These are phyloP conservation scores for Neosilurus hyrtlii DNA, from an alignment of 2,797 vertebrate species.

Conservation along the genomic window DNA sequence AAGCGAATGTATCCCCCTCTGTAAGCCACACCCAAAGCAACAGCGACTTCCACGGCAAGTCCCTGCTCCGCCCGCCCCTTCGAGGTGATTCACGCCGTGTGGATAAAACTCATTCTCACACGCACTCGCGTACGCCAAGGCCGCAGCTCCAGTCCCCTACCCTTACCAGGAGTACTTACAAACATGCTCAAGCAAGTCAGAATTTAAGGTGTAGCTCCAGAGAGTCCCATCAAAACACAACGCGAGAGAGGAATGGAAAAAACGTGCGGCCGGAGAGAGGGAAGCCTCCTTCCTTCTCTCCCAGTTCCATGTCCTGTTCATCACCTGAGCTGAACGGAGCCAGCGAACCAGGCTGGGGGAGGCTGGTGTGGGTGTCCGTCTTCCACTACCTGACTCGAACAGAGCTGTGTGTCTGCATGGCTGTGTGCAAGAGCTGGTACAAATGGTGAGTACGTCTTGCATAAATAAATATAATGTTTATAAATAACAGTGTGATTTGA, in stretches of 20 bases:
- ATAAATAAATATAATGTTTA: no score
- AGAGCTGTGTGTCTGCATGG: slow-evolving; percentile 97
- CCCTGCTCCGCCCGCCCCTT: slow-evolving; percentile 78
- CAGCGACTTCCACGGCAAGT: slow-evolving; percentile 60
- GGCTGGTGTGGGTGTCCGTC: slow-evolving; percentile 97
- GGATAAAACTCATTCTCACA: slow-evolving; percentile 58
- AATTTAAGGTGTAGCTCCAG: slow-evolving; percentile 39
- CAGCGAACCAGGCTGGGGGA: slow-evolving; percentile 83
- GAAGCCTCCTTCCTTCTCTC: slow-evolving; percentile 51
- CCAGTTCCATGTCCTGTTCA: slow-evolving; percentile 8
- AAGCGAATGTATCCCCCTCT: slow-evolving; percentile 83
- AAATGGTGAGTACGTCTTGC: slow-evolving; percentile 86
- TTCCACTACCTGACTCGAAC: slow-evolving; percentile 93
- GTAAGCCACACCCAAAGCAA: slow-evolving; percentile 58
- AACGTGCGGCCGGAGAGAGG: slow-evolving; percentile 67
- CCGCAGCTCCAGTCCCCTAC: slow-evolving; percentile 36
- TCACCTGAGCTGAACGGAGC: slow-evolving; percentile 65
- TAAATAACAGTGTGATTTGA: no score
- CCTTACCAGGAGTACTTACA: slow-evolving; percentile 41
- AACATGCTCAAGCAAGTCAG: slow-evolving; percentile 29
- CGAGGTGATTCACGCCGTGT: slow-evolving; percentile 61
- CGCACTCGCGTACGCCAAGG: slow-evolving; percentile 49
- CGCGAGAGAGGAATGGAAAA: slow-evolving; percentile 46
- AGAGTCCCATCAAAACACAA: slow-evolving; percentile 14
- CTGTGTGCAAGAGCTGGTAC: slow-evolving; percentile 99